These are phyloP conservation scores for Andrena camellia DNA, from an alignment of 2,888 invertebrate species.

Conservation along the genomic window DNA sequence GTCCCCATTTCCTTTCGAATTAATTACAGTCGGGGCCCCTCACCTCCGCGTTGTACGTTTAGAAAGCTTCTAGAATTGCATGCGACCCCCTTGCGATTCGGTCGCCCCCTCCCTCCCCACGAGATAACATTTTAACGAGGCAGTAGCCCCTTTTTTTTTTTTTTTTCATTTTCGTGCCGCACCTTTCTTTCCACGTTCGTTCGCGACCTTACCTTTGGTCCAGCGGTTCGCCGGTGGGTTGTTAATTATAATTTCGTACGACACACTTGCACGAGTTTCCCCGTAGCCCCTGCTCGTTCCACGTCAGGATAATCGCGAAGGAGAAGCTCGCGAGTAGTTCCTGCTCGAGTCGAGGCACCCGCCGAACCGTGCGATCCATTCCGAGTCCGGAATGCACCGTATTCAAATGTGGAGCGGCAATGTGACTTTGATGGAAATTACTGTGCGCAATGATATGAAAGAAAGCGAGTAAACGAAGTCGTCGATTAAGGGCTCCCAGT, in stretches of 20 bases:
- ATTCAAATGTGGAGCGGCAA: neutral
- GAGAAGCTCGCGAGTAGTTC: neutral
- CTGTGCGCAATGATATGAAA: neutral
- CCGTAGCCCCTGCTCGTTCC: neutral
- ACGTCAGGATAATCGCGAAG: too few species aligned
- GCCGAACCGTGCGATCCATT: too few species aligned
- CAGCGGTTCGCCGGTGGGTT: neutral
- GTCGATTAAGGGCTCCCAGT: too few species aligned
- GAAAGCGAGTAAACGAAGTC: too few species aligned
- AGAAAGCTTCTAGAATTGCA: conserved; percentile 13
- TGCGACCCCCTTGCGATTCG: neutral
- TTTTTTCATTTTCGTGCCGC: neutral
- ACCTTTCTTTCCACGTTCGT: neutral
- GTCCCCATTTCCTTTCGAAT: conserved; percentile 16
- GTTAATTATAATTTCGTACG: neutral
- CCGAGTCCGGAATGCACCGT: neutral
- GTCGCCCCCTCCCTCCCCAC: neutral
- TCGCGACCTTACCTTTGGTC: neutral
- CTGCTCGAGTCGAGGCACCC: too few species aligned
- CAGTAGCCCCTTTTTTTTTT: neutral
- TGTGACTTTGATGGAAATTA: conserved; percentile 10
- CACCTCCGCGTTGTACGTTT: conserved; percentile 14
- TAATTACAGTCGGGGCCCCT: conserved; percentile 10
- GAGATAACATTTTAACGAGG: conserved; percentile 18
- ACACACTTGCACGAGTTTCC: conserved; percentile 3